Percentiles rank a stretch among this genome's conserved stretches.
These are phyloP conservation scores for Microcebus ravelobensis DNA, from an alignment of 2,113 vertebrate genomes.

Conservation along the genomic window DNA sequence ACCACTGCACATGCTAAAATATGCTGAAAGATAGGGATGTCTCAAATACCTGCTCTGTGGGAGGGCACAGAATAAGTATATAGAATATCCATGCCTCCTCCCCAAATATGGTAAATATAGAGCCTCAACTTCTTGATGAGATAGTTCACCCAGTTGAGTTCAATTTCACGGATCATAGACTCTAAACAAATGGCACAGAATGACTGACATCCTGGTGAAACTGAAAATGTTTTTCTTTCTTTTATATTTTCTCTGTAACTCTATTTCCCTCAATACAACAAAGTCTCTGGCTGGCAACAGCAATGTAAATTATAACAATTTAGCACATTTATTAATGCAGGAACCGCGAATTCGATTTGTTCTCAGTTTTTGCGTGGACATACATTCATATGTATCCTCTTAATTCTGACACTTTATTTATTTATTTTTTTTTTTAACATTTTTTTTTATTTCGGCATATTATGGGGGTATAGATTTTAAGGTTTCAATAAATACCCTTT, in stretches of 20 bases:
- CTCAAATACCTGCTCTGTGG: neutral
- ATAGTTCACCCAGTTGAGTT: neutral
- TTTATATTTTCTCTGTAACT: neutral
- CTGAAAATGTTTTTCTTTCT: neutral
- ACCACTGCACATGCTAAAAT: neutral
- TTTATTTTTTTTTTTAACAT: too few species aligned
- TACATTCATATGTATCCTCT: neutral
- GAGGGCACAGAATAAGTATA: neutral
- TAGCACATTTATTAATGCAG: neutral
- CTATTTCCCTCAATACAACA: neutral
- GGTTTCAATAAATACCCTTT: too few species aligned
- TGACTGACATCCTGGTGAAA: neutral
- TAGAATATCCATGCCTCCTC: neutral
- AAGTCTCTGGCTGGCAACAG: neutral
- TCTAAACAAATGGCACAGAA: neutral
- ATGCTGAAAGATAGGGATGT: neutral
- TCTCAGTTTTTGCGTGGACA: neutral
- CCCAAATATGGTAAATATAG: neutral
- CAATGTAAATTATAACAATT: neutral
- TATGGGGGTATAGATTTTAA: too few species aligned
- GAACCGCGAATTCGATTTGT: neutral
- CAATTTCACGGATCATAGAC: neutral
- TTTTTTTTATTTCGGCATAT: too few species aligned
- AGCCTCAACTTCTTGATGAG: neutral
- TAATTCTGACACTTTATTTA: neutral